phyloP scores from a whole-genome alignment of 2,113 vertebrate species.

The Eudyptes chrysolophus region DNA sequence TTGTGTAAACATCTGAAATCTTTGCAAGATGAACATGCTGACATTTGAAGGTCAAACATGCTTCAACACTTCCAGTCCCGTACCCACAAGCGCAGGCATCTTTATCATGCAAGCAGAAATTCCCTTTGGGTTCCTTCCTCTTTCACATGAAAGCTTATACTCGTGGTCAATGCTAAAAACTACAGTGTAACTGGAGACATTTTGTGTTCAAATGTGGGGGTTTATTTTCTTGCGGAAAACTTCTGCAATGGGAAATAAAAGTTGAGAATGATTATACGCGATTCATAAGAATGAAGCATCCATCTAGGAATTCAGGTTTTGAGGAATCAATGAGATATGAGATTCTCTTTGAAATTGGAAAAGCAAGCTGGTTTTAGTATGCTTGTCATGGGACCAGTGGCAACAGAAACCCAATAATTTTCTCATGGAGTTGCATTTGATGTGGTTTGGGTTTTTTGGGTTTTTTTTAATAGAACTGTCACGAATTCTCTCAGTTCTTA shows the following conservation, averaged over 20 bases:
- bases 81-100: not conserved
- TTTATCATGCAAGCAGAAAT: not conserved
- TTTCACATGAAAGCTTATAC: not conserved
- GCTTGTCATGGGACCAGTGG: not conserved
- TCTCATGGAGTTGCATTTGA: not conserved
- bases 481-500: not conserved
- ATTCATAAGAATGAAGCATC: not conserved
- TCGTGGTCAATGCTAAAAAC: not conserved
- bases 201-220: not conserved
- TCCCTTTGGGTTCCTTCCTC: not conserved
- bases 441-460: not conserved
- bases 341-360: not conserved
- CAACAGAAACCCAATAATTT: not conserved
- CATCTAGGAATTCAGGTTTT: not conserved
- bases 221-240: not conserved
- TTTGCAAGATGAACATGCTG: not conserved
- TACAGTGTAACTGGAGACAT: not conserved
- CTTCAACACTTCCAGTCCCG: not conserved
- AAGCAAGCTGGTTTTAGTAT: not conserved
- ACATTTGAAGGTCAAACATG: slow-evolving; percentile 20
- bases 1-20: not conserved
- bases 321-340: not conserved
- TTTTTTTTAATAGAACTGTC: not conserved
- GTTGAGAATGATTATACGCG: not conserved
- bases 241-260: not conserved